phyloP scores from a whole-genome alignment of 2,797 vertebrate species.

The Corythornis leucogaster region DNA sequence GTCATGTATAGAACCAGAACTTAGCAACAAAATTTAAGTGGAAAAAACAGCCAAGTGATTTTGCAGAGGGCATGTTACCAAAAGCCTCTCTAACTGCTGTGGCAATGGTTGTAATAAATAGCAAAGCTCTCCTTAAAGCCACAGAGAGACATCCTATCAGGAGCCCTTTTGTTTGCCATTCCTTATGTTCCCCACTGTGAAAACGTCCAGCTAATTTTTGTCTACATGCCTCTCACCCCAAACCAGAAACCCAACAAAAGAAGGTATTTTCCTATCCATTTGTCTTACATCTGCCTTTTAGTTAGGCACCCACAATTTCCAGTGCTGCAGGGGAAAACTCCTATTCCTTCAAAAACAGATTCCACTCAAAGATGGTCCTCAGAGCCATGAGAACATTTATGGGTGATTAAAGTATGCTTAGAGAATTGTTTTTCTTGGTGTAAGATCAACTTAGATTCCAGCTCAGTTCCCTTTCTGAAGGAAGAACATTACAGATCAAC shows the following conservation, averaged over 20 bases:
- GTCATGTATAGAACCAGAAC: not conserved
- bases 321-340: not conserved
- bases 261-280: not conserved
- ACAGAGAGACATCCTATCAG: not conserved
- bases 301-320: not conserved
- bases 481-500: not conserved
- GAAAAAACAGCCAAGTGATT: not conserved
- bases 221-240: not conserved
- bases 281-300: not conserved
- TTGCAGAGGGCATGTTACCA: not conserved
- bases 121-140: not conserved
- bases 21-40: conserved; percentile 26
- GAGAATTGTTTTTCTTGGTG: conserved; percentile 69
- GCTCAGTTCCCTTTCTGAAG: conserved; percentile 53
- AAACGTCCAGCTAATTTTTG: not conserved
- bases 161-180: not conserved
- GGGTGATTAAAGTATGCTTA: conserved; percentile 32
- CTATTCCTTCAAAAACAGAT: not conserved
- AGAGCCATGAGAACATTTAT: conserved; percentile 54
- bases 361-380: conserved; percentile 26
- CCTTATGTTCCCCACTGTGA: not conserved
- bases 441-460: conserved; percentile 46
- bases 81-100: not conserved
- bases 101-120: conserved; percentile 27
- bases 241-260: not conserved